These are phyloP conservation scores for Litoditis marina DNA, from an alignment of 2,888 invertebrate species.

Conservation along the genomic window DNA sequence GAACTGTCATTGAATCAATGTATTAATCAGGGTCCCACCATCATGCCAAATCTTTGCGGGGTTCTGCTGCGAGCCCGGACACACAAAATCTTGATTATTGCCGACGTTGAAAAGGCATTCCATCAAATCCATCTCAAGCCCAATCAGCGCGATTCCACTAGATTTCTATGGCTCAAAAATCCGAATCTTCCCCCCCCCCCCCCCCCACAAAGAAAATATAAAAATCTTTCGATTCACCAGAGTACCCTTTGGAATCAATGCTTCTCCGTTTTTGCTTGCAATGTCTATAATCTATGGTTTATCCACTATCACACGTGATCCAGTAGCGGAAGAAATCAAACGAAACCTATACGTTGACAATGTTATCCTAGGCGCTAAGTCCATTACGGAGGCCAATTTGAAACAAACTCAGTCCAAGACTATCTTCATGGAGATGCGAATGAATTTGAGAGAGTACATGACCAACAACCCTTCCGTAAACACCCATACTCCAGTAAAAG, in stretches of 20 bases:
- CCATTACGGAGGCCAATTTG: background rate
- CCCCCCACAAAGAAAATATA: conserved; percentile 37
- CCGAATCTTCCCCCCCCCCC: background rate
- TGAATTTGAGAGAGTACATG: conserved; percentile 10
- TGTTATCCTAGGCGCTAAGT: background rate
- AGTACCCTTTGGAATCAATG: conserved; percentile 34
- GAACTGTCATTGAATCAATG: conserved; percentile 26
- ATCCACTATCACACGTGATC: too few species aligned
- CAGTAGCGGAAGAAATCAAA: background rate
- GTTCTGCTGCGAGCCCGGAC: conserved; percentile 29
- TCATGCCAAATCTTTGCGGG: conserved; percentile 23
- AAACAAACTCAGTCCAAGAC: background rate
- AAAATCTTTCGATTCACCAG: conserved; percentile 24
- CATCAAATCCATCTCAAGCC: conserved; percentile 26
- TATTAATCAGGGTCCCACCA: conserved; percentile 26
- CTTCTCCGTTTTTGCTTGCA: conserved; percentile 28
- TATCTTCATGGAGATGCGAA: background rate
- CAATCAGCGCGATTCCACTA: conserved; percentile 22
- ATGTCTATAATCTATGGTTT: conserved; percentile 20
- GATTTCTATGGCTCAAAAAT: conserved; percentile 39
- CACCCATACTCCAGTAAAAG: background rate
- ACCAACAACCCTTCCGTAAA: background rate
- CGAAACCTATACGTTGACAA: conserved; percentile 13
- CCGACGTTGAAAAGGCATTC: conserved; percentile 48
- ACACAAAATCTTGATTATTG: conserved; percentile 8